Evolutionary conservation across 2,888 invertebrate species (phyloP).

Genomic region (Cephus spinipes): DNA sequence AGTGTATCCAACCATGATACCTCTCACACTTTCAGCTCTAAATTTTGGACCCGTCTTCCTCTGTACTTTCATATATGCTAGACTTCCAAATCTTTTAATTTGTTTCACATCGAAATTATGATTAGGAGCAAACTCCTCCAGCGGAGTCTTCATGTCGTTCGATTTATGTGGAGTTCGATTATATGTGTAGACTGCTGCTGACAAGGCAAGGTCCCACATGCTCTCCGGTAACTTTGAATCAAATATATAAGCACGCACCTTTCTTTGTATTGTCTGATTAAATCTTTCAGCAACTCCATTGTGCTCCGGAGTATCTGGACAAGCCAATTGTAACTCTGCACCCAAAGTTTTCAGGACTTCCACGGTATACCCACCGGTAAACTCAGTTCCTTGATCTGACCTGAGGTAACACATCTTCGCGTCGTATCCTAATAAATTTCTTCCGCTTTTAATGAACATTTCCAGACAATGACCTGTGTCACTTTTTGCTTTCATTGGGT

Average conservation of each 20-base stretch:
- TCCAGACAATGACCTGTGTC: constrained; percentile 27
- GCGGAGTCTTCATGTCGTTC: constrained; percentile 17
- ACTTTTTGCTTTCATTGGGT: constrained; percentile 30
- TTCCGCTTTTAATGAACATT: constrained; percentile 27
- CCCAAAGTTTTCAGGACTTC: constrained; percentile 30
- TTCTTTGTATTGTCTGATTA: constrained; percentile 32
- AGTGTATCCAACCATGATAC: constrained; percentile 31
- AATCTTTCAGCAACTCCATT: constrained; percentile 30
- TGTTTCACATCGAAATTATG: constrained; percentile 21
- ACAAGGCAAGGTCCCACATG: constrained; percentile 25
- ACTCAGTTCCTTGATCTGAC: constrained; percentile 34
- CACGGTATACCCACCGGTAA: constrained; percentile 30
- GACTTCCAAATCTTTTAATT: constrained; percentile 23
- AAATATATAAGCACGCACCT: constrained; percentile 19
- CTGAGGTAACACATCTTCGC: constrained; percentile 37
- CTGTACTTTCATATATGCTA: constrained; percentile 28
- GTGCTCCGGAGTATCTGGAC: constrained; percentile 28
- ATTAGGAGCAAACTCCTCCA: constrained; percentile 22
- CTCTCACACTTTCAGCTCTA: constrained; percentile 21
- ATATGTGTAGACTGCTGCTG: constrained; percentile 25
- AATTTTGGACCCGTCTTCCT: constrained; percentile 30
- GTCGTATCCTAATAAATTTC: constrained; percentile 33
- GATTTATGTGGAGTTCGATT: constrained; percentile 24
- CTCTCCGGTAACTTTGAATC: constrained; percentile 23
- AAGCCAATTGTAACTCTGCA: constrained; percentile 22